These are phyloP conservation scores for Pandemis heparana DNA, from an alignment of 2,888 invertebrate species.

Conservation along the genomic window DNA sequence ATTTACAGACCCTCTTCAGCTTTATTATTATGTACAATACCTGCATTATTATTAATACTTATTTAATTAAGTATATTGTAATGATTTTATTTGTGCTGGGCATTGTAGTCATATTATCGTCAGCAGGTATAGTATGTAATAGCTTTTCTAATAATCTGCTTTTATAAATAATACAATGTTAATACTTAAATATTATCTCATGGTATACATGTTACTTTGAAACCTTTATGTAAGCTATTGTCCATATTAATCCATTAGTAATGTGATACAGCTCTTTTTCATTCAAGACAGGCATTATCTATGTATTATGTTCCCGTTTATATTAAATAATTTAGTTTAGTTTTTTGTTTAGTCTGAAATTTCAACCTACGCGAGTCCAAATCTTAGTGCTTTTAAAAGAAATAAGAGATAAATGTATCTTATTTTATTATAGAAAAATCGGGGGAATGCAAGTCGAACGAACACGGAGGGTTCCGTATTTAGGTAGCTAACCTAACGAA, in stretches of 20 bases:
- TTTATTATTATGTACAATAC: too few relatives aligned
- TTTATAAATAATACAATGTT: not conserved
- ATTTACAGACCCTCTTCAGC: too few relatives aligned
- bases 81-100: too few relatives aligned
- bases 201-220: not conserved
- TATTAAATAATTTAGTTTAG: conserved; percentile 12
- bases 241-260: conserved; percentile 29
- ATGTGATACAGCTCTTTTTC: conserved; percentile 15
- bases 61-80: too few relatives aligned
- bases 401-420: not conserved
- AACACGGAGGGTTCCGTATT: too few relatives aligned
- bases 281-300: conserved; percentile 10
- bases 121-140: too few relatives aligned
- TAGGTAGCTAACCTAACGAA: too few relatives aligned
- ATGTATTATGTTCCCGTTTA: conserved; percentile 14
- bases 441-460: too few relatives aligned
- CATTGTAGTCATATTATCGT: too few relatives aligned
- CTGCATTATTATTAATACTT: too few relatives aligned
- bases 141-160: not conserved
- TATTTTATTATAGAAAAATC: not conserved
- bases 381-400: not conserved
- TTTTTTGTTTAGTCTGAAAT: conserved; percentile 1
- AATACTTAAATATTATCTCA: not conserved
- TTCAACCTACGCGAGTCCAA: not conserved
- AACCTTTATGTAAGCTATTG: conserved; percentile 2